Evolutionary conservation across 2,888 invertebrate species (phyloP).

Genomic region (Hofmannophila pseudospretella): DNA sequence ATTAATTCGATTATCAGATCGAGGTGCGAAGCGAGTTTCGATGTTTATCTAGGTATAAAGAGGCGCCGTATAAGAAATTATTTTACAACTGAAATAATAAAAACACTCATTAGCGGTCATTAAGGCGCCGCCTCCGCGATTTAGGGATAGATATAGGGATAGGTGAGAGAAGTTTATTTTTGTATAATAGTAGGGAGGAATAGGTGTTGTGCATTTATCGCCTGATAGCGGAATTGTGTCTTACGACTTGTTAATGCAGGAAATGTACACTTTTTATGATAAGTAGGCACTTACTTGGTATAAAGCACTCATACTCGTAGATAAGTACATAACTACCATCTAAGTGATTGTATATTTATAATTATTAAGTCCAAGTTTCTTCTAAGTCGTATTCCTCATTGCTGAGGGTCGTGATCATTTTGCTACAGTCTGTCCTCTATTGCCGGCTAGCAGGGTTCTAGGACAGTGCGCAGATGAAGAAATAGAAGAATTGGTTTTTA

Average conservation of each 20-base stretch:
- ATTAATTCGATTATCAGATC: conserved; percentile 78
- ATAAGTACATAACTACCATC: no score
- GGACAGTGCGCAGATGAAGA: no score
- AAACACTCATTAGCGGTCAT: conserved; percentile 76
- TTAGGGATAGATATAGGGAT: conserved; percentile 61
- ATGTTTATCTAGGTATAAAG: conserved; percentile 78
- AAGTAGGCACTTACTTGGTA: no score
- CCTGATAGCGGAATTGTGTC: conserved; percentile 18
- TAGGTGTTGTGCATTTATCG: conserved; percentile 43
- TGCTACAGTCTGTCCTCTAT: no score
- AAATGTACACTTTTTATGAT: no score
- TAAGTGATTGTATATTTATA: no score
- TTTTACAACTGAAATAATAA: conserved; percentile 75
- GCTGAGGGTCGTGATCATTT: no score
- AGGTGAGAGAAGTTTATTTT: conserved; percentile 53
- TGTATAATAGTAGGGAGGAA: conserved; percentile 51
- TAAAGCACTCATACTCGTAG: no score
- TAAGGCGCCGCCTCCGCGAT: conserved; percentile 69
- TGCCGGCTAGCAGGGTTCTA: no score
- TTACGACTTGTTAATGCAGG: background rate
- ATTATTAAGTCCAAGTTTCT: no score
- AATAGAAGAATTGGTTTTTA: no score
- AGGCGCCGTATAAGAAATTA: conserved; percentile 73
- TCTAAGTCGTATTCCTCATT: no score
- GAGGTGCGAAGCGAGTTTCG: conserved; percentile 76